phyloP scores from a whole-genome alignment of 2,888 invertebrate species.

The Trachelus stipa region DNA sequence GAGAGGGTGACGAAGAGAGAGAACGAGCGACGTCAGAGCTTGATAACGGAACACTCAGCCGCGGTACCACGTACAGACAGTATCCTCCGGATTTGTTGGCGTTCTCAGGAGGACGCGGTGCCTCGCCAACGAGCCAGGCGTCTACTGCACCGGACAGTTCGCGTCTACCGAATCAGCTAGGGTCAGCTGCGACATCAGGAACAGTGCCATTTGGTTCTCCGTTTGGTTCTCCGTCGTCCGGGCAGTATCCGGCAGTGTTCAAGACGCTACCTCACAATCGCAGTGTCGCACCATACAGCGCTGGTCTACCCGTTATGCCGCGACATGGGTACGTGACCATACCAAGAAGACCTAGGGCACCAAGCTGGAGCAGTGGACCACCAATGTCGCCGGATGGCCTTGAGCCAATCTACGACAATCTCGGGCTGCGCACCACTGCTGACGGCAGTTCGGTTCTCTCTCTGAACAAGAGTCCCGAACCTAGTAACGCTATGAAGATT shows the following conservation, averaged over 20 bases:
- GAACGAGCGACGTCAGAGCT: conserved; percentile 39
- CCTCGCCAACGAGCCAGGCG: conserved; percentile 74
- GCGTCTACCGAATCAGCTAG: conserved; percentile 68
- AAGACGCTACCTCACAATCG: conserved; percentile 84
- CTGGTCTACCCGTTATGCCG: conserved; percentile 72
- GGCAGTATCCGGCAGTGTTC: conserved; percentile 72
- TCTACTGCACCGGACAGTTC: conserved; percentile 83
- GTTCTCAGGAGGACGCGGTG: conserved; percentile 74
- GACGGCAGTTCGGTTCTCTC: conserved; percentile 86
- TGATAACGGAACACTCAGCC: conserved; percentile 70
- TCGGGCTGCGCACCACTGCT: conserved; percentile 86
- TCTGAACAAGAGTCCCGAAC: conserved; percentile 77
- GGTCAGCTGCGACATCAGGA: conserved; percentile 10
- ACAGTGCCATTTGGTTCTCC: not conserved
- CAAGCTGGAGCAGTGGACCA: conserved; percentile 82
- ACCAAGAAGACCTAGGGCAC: conserved; percentile 84
- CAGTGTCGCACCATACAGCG: conserved; percentile 29
- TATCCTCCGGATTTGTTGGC: conserved; percentile 86
- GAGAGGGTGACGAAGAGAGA: conserved; percentile 47
- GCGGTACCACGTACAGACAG: conserved; percentile 71
- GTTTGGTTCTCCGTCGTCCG: conserved; percentile 48
- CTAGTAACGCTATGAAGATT: conserved; percentile 73
- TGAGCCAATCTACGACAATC: conserved; percentile 88
- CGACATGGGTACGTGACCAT: conserved; percentile 89
- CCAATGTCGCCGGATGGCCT: conserved; percentile 69